Evolutionary conservation across 2,113 vertebrate species (phyloP).

Genomic region (Lichenostomus cassidix): DNA sequence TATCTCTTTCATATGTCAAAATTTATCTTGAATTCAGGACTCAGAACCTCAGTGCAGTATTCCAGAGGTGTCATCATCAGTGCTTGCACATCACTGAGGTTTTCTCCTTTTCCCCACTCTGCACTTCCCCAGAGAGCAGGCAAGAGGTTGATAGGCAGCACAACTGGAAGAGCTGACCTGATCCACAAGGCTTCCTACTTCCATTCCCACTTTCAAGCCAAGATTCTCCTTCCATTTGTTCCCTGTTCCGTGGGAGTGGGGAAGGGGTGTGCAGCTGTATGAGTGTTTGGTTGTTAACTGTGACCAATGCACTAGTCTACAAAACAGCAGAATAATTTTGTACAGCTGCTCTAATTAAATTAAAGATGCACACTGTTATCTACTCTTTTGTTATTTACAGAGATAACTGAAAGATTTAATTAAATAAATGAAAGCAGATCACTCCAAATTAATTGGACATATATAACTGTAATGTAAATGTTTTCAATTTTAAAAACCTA

Average conservation of each 20-base stretch:
- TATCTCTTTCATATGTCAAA: neutral
- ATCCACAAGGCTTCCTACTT: neutral
- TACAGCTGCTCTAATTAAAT: neutral
- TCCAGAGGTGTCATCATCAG: neutral
- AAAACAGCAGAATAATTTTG: neutral
- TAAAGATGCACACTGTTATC: neutral
- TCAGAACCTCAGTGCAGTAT: neutral
- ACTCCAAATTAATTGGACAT: neutral
- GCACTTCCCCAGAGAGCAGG: fast-evolving
- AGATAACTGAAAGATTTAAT: neutral
- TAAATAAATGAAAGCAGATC: neutral
- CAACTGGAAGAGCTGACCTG: neutral
- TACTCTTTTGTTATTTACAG: neutral
- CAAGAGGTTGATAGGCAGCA: neutral
- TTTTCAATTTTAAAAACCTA: neutral
- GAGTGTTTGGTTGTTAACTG: neutral
- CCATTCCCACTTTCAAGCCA: neutral
- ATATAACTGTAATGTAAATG: neutral
- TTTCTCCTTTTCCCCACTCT: neutral
- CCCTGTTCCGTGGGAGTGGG: neutral
- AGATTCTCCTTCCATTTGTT: neutral
- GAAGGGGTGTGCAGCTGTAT: neutral
- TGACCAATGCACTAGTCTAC: neutral
- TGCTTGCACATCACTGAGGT: neutral
- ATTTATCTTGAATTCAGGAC: neutral